These are phyloP conservation scores for Propithecus perrieri DNA, from an alignment of 2,797 vertebrate species.

Conservation along the genomic window DNA sequence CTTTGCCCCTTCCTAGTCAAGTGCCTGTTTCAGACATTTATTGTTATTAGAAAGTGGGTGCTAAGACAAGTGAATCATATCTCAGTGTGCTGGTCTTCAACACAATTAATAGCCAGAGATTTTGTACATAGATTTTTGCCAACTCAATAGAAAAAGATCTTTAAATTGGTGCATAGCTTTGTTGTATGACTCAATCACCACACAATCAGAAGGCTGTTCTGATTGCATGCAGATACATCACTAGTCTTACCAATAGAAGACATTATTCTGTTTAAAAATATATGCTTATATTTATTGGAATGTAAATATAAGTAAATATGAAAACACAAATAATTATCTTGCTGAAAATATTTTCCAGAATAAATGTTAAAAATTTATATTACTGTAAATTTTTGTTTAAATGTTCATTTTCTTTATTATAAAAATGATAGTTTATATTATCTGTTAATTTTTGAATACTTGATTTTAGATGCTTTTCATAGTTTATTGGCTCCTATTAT, in stretches of 20 bases:
- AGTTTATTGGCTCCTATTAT: neutral
- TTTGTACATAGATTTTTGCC: neutral
- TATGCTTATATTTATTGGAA: neutral
- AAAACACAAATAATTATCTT: neutral
- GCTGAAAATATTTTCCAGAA: neutral
- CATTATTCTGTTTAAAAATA: neutral
- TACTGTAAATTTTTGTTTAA: neutral
- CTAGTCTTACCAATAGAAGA: neutral
- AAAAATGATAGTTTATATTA: neutral
- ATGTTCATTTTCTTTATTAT: neutral
- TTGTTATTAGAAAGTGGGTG: constrained; percentile 16
- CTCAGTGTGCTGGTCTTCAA: neutral
- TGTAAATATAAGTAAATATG: neutral
- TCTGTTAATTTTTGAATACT: neutral
- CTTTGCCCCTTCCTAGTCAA: neutral
- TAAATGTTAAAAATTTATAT: neutral
- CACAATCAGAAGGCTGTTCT: neutral
- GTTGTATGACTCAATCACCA: neutral
- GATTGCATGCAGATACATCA: neutral
- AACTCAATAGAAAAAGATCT: constrained; percentile 11
- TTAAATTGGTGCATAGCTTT: neutral
- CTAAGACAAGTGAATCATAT: neutral
- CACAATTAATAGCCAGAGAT: neutral
- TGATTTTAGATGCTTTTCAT: neutral
- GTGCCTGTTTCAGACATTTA: neutral